Evolutionary conservation across 2,888 invertebrate genomes (phyloP).

Genomic region (Troilus luridus): DNA sequence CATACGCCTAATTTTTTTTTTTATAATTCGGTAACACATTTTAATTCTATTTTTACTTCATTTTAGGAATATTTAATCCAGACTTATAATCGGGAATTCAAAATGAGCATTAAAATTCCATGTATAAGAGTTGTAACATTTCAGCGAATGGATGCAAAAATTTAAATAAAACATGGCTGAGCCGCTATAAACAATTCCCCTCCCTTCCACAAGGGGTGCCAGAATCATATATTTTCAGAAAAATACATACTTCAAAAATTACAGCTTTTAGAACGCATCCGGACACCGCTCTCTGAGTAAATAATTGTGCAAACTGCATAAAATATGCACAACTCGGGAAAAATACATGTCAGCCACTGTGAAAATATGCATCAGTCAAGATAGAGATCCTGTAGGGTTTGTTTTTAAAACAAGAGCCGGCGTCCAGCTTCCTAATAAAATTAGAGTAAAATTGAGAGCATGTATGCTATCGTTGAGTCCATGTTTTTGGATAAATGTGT

Average conservation of each 20-base stretch:
- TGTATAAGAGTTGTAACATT: neutral
- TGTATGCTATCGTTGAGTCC: no score
- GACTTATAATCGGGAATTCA: neutral
- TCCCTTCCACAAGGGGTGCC: neutral
- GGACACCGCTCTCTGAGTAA: neutral
- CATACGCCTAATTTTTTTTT: neutral
- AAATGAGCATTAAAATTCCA: neutral
- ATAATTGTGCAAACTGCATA: slow-evolving; percentile 47
- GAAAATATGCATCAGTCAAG: slow-evolving; percentile 46
- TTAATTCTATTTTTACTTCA: neutral
- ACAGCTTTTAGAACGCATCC: slow-evolving; percentile 6
- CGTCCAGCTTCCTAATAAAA: neutral
- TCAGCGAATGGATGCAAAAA: neutral
- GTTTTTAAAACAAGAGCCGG: neutral
- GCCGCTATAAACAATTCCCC: neutral
- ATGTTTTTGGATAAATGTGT: no score
- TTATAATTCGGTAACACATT: neutral
- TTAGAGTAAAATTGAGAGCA: neutral
- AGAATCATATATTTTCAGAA: slow-evolving; percentile 15
- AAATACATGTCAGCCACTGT: slow-evolving; percentile 30
- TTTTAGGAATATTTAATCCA: neutral
- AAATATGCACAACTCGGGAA: slow-evolving; percentile 34
- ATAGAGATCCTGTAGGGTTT: slow-evolving; percentile 22
- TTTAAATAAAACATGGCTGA: neutral
- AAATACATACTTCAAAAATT: slow-evolving; percentile 41